phyloP scores from a whole-genome alignment of 2,797 vertebrate genomes.

The Acanthurus lineatus region DNA sequence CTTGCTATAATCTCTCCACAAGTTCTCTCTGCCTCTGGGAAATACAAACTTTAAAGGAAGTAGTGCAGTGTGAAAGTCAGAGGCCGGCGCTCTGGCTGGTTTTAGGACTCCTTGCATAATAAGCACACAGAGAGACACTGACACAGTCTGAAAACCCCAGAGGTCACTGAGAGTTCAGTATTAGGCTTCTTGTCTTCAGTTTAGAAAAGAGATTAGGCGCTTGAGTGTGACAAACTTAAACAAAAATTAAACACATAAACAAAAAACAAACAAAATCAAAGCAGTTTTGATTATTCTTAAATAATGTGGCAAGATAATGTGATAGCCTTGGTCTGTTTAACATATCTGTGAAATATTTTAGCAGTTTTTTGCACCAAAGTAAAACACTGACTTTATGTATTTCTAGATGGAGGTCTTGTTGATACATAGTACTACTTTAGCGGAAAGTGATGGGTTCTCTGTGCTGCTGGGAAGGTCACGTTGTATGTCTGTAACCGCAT shows the following conservation, averaged over 20 bases:
- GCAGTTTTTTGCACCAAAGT: slow-evolving; percentile 49
- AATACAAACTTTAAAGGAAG: slow-evolving; percentile 60
- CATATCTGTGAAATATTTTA: slow-evolving; percentile 60
- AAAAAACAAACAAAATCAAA: neutral
- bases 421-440: neutral
- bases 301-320: slow-evolving; percentile 23
- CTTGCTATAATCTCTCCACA: slow-evolving; percentile 51
- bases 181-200: neutral
- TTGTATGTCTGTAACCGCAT: neutral
- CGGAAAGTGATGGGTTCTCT: neutral
- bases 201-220: neutral
- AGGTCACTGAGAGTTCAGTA: neutral
- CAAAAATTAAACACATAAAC: neutral
- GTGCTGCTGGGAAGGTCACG: neutral
- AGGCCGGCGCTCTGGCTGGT: slow-evolving; percentile 2
- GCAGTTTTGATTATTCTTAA: neutral
- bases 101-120: slow-evolving; percentile 50
- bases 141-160: slow-evolving; percentile 2
- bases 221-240: neutral
- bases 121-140: neutral
- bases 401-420: neutral
- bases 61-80: slow-evolving; percentile 34
- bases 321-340: slow-evolving; percentile 48
- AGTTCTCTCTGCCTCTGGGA: slow-evolving; percentile 40
- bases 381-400: neutral